Evolutionary conservation across 2,113 vertebrate species (phyloP).

Genomic region (Vulpes lagopus): DNA sequence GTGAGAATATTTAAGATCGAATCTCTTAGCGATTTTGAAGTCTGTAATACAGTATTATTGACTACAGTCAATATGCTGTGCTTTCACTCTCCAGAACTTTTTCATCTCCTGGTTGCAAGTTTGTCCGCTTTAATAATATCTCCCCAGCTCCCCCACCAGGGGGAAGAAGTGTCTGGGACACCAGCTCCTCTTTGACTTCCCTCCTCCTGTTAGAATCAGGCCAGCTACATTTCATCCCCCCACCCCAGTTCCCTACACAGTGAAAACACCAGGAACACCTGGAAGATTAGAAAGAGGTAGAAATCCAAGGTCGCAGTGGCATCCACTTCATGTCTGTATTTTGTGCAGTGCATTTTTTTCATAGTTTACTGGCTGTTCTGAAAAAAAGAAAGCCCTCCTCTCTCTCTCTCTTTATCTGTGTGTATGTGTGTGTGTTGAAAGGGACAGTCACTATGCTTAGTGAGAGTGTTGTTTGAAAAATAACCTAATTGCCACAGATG

Average conservation of each 20-base stretch:
- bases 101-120: neutral
- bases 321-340: constrained; percentile 2
- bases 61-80: neutral
- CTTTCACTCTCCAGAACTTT: neutral
- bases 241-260: neutral
- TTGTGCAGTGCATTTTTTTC: constrained; percentile 29
- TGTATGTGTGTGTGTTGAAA: neutral
- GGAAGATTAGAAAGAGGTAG: neutral
- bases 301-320: constrained; percentile 28
- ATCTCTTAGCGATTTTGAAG: neutral
- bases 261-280: constrained; percentile 7
- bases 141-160: neutral
- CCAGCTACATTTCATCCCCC: neutral
- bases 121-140: neutral
- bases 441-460: neutral
- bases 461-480: neutral
- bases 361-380: constrained; percentile 29
- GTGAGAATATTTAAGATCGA: neutral
- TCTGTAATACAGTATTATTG: neutral
- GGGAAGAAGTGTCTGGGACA: constrained; percentile 15
- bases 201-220: neutral
- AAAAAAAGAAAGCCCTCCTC: neutral
- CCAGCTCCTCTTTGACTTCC: neutral
- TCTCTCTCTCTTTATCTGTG: neutral
- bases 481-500: neutral